A percentile compares a stretch with the other conserved stretches of the same genome.
Conservation (phyloP, 2,113 vertebrate species). For the Alosa alosa region DNA sequence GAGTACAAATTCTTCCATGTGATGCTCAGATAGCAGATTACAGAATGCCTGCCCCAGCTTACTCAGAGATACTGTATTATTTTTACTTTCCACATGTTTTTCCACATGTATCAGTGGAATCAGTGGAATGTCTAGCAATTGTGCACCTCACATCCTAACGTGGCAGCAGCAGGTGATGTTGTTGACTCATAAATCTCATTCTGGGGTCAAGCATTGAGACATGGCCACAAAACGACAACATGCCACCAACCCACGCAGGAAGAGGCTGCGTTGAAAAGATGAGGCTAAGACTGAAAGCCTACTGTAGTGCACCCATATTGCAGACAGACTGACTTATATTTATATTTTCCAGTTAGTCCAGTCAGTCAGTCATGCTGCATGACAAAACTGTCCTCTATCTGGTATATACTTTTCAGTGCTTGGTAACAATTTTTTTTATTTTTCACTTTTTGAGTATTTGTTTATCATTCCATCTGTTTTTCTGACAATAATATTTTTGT, state of each 20-base stretch:
- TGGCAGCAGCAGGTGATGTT: neutral
- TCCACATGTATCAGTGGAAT: neutral
- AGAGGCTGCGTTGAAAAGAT: neutral
- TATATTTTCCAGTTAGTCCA: no score
- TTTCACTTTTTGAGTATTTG: neutral
- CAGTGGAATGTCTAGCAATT: neutral
- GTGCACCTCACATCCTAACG: neutral
- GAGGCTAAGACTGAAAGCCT: no score
- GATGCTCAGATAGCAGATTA: neutral
- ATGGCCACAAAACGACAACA: neutral
- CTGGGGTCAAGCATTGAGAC: neutral
- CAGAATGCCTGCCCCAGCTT: neutral
- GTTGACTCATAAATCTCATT: neutral
- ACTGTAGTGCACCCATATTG: no score
- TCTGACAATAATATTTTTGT: constrained; percentile 18
- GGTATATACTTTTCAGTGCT: no score
- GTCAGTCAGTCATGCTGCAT: no score
- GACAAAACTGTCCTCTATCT: no score
- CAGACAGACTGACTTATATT: no score
- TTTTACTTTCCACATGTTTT: neutral
- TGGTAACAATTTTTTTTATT: neutral
- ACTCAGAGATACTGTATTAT: neutral
- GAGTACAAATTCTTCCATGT: neutral
- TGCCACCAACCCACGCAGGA: neutral
- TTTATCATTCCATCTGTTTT: neutral